phyloP scores from a whole-genome alignment of 2,797 vertebrate genomes.

The Phyllotis vaccarum region DNA sequence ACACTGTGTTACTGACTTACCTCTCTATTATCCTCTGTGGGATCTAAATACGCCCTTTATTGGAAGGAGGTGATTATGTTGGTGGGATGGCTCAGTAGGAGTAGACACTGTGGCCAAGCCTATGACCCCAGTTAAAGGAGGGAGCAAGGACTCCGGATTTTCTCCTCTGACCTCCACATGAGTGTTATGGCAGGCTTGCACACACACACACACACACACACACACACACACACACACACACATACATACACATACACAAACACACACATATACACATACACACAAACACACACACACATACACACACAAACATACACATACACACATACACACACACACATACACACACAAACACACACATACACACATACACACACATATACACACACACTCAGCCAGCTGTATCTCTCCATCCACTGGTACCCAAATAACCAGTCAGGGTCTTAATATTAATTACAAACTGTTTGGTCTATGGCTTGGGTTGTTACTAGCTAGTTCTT shows the following conservation, averaged over 20 bases:
- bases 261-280: too few relatives aligned
- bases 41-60: background rate
- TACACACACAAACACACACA: too few relatives aligned
- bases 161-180: background rate
- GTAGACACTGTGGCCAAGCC: background rate
- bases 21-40: background rate
- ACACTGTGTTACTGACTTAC: background rate
- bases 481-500: too few relatives aligned
- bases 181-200: background rate
- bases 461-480: too few relatives aligned
- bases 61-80: conserved; percentile 21
- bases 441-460: too few relatives aligned
- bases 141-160: background rate
- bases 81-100: background rate
- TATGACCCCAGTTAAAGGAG: too few relatives aligned
- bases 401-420: too few relatives aligned
- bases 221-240: background rate
- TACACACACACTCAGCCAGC: background rate
- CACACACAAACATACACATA: too few relatives aligned
- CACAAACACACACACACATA: too few relatives aligned
- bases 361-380: background rate
- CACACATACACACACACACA: too few relatives aligned
- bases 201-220: background rate
- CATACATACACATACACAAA: background rate
- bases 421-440: too few relatives aligned